These are phyloP conservation scores for Standfussiana lucernea DNA, from an alignment of 2,888 invertebrate genomes.

Conservation along the genomic window DNA sequence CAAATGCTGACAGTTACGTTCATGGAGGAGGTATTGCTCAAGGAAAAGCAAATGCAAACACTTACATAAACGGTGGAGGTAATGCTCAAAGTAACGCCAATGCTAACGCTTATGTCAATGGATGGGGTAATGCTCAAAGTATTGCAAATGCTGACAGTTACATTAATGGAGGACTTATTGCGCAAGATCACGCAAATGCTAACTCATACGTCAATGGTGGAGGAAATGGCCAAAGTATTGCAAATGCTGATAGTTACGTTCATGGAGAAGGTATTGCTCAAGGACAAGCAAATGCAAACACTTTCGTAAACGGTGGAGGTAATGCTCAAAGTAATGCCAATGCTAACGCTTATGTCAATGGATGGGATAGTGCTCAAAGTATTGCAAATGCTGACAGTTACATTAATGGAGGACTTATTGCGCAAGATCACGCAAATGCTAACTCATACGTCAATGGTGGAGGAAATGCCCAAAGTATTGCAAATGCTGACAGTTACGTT, in stretches of 20 bases:
- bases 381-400: not conserved
- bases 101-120: not conserved
- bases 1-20: not conserved
- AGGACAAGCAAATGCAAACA: not conserved
- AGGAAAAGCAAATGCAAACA: not conserved
- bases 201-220: not conserved
- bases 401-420: not conserved
- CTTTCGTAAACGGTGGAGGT: rapidly evolving
- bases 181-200: not conserved
- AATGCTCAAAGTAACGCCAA: not conserved
- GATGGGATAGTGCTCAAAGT: not conserved
- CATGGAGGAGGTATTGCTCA: not conserved
- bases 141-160: not conserved
- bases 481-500: not conserved
- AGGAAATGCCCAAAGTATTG: not conserved
- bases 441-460: not conserved
- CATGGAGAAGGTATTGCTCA: too few species aligned
- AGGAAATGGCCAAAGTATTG: not conserved
- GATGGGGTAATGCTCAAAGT: not conserved
- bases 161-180: too few species aligned
- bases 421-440: not conserved
- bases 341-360: rapidly evolving
- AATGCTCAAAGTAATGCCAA: not conserved
- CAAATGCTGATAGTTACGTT: not conserved
- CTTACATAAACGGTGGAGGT: not conserved